A percentile compares a stretch with the other conserved stretches of the same genome.
These are phyloP conservation scores for Coecobrya sp. DNA, from an alignment of 2,888 invertebrate genomes.

Conservation along the genomic window DNA sequence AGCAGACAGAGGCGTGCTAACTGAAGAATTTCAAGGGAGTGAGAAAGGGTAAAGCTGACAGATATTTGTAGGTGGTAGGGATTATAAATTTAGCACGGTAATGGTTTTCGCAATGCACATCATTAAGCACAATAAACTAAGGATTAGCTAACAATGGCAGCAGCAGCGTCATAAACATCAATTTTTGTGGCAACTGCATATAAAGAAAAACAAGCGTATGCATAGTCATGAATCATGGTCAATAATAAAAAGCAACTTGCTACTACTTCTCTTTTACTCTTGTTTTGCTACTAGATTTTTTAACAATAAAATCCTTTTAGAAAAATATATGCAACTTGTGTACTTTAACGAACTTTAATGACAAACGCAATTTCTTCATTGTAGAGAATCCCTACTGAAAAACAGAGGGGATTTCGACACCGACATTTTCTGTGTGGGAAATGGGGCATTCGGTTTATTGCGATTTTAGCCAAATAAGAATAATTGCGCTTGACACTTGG, in stretches of 20 bases:
- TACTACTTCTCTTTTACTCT: neutral
- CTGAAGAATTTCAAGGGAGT: conserved; percentile 25
- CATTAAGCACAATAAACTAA: conserved; percentile 62
- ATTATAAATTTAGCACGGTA: conserved; percentile 77
- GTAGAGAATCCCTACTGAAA: conserved; percentile 23
- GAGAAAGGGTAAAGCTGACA: conserved; percentile 26
- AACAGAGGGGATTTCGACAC: conserved; percentile 47
- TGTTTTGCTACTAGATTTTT: conserved; percentile 21
- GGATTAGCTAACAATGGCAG: conserved; percentile 59
- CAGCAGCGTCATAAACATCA: conserved; percentile 44
- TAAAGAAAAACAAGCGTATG: neutral
- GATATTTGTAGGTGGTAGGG: conserved; percentile 18
- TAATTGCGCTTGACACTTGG: conserved; percentile 56
- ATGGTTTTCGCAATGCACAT: conserved; percentile 71
- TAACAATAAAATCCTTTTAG: neutral
- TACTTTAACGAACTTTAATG: conserved; percentile 46
- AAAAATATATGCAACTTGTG: conserved; percentile 13
- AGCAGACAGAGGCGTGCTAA: neutral
- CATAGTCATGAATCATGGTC: conserved; percentile 1
- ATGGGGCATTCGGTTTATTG: conserved; percentile 54
- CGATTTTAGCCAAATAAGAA: conserved; percentile 13
- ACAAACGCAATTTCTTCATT: conserved; percentile 4
- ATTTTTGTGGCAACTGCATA: conserved; percentile 18
- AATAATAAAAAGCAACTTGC: neutral
- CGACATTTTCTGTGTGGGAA: conserved; percentile 57